These are phyloP conservation scores for Psilopsiagon aymara DNA, from an alignment of 2,113 vertebrate species.

Conservation along the genomic window DNA sequence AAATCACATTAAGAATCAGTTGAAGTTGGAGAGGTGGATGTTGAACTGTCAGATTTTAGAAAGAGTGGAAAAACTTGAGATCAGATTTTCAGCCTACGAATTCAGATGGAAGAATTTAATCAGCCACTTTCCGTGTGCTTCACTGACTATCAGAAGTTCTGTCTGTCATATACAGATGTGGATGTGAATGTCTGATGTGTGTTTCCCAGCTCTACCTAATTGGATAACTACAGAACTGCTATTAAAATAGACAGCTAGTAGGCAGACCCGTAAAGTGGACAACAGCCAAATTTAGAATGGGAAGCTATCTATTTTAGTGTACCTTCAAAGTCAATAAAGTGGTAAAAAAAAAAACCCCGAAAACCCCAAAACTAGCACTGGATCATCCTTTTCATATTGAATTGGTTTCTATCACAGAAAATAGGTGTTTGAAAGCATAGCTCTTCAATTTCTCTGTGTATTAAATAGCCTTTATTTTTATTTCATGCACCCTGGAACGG, in stretches of 20 bases:
- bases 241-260: conserved; percentile 44
- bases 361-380: not conserved
- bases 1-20: conserved; percentile 69
- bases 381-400: not conserved
- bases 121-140: conserved; percentile 71
- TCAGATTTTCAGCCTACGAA: conserved; percentile 69
- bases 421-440: not conserved
- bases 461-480: not conserved
- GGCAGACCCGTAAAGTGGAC: conserved; percentile 24
- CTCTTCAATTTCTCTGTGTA: not conserved
- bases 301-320: not conserved
- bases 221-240: conserved; percentile 57
- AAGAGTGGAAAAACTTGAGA: conserved; percentile 70
- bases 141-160: conserved; percentile 73
- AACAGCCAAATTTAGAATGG: not conserved
- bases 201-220: conserved; percentile 60
- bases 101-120: conserved; percentile 75
- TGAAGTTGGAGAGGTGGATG: conserved; percentile 61
- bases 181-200: conserved; percentile 61
- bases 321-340: not conserved
- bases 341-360: not conserved
- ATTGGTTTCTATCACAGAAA: not conserved
- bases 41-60: conserved; percentile 72
- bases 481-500: not conserved
- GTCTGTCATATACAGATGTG: conserved; percentile 68